These are phyloP conservation scores for Trichechus manatus DNA, from an alignment of 2,113 vertebrate species.

Conservation along the genomic window DNA sequence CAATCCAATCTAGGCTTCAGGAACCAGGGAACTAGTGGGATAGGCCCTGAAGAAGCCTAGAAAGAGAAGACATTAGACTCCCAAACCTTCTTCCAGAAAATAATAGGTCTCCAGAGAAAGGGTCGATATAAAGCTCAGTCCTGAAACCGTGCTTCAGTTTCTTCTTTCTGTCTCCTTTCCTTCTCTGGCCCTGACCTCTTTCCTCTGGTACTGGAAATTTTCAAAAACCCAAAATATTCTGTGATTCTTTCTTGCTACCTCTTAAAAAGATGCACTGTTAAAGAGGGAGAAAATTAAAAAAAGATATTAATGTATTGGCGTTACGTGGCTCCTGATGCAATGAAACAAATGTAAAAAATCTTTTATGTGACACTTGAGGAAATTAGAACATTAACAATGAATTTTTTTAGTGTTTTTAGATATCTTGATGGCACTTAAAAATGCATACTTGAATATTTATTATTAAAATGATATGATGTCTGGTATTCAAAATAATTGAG, in stretches of 20 bases:
- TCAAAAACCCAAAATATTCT: neutral
- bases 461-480: neutral
- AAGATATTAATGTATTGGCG: neutral
- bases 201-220: neutral
- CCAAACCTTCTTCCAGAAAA: neutral
- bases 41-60: neutral
- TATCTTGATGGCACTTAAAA: neutral
- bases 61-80: neutral
- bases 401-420: neutral
- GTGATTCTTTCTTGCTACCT: neutral
- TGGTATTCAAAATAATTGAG: neutral
- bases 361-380: neutral
- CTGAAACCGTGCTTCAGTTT: neutral
- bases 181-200: neutral
- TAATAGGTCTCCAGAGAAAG: neutral
- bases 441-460: neutral
- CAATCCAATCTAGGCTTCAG: neutral
- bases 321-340: neutral
- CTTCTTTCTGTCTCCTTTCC: neutral
- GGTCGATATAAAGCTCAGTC: neutral
- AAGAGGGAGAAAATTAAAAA: neutral
- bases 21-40: neutral
- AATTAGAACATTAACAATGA: neutral
- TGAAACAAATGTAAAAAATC: neutral
- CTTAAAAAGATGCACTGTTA: neutral